Base-by-base conservation (phyloP, 2,888 invertebrate species). In the Drosophila maculinotata region DNA sequence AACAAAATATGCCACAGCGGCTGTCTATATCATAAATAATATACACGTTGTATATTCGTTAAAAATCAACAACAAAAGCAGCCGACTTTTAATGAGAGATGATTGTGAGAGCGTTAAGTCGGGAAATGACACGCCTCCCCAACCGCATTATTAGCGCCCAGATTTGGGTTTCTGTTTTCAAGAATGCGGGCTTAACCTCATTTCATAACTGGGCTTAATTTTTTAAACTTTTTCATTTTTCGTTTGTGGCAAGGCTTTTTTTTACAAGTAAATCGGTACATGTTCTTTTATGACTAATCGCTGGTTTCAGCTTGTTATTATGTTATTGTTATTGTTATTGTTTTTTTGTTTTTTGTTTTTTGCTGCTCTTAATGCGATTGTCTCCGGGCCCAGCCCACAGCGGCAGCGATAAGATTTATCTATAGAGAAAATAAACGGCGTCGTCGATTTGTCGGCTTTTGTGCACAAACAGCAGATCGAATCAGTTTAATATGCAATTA, bases 401-500 rank as follows among this genome's bases (percentile, higher is more conserved):
- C 15, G 8, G 15, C 23, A 33, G 51, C 47, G 60, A 74, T 73
- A 73, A 69, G 65, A 74, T 73, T 60, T 74, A 69, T 66, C 60
- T 69, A 17, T 17, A 49, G 26, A 38, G 23, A 28, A 42, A 69
- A 51, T 45, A 30, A 44, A 44, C 36, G 39, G 20, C 23, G 45
- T 49, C 56, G 31, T 56, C 64, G 58, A 48, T 53, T 63, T 76
- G 76, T 68, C 81, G 81, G 78, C 81, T 1, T 60, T 67, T 68
- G 54, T 45, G 58, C 63, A 68, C 65, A 65, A 52, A 44, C 67
- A 63, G 66, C 77, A 60, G 71, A 80, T 80, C 81, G 69, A 80
- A 83, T 80, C 81, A 48, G 53, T 62, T 76, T 48, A 49, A 81
- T 65, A 69, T 63, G 79, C 70, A 54, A 69, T 84, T 53, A 79